These are phyloP conservation scores for Volucella bombylans DNA, from an alignment of 2,888 invertebrate species.

Conservation along the genomic window DNA sequence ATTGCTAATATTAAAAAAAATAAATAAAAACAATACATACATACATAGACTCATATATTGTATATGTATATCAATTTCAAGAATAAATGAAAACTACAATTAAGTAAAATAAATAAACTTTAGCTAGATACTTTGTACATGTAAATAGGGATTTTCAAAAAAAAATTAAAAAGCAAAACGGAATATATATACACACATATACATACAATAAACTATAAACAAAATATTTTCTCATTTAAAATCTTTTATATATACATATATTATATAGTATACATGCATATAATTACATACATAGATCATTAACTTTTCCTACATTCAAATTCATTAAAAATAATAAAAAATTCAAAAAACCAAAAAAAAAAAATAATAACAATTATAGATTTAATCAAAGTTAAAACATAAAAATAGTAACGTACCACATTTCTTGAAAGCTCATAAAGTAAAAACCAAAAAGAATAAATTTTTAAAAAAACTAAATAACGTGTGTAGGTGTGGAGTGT, in stretches of 20 bases:
- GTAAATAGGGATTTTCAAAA: conserved; percentile 65
- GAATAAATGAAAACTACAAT: conserved; percentile 6
- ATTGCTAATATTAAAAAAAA: conserved; percentile 51
- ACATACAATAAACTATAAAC: too few relatives aligned
- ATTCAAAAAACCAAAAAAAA: neutral
- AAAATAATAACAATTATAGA: conserved; percentile 42
- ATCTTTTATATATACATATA: conserved; percentile 8
- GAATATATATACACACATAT: conserved; percentile 52
- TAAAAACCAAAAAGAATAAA: conserved; percentile 14
- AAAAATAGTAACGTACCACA: conserved; percentile 41
- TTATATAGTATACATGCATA: neutral
- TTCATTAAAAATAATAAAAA: conserved; percentile 51
- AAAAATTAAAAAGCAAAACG: conserved; percentile 44
- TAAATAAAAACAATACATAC: conserved; percentile 12
- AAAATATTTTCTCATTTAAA: too few relatives aligned
- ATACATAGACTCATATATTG: conserved; percentile 17
- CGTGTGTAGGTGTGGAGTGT: conserved; percentile 23
- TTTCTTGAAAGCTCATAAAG: conserved; percentile 51
- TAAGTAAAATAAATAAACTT: conserved; percentile 23
- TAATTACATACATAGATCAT: conserved; percentile 32
- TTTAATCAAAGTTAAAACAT: conserved; percentile 38
- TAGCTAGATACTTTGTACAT: conserved; percentile 69
- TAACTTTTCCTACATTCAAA: conserved; percentile 67
- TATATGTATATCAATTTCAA: conserved; percentile 28
- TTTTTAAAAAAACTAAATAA: conserved; percentile 1